Percentiles rank a stretch among this genome's conserved stretches.
Conservation (phyloP, 2,888 invertebrate species). For the Halictus quadricinctus region DNA sequence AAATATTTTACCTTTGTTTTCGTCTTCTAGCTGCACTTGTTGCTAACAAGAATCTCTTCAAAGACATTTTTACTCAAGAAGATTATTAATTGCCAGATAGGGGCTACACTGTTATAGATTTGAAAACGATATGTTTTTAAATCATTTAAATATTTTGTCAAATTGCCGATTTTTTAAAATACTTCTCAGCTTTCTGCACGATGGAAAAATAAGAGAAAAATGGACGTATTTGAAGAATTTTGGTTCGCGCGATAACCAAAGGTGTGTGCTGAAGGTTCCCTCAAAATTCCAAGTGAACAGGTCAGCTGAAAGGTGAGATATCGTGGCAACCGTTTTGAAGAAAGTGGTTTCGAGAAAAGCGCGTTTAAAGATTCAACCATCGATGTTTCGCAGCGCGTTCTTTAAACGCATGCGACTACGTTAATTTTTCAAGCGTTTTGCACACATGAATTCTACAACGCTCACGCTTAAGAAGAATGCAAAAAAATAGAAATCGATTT, state of each 20-base stretch:
- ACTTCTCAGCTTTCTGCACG: background rate
- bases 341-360: too few species aligned
- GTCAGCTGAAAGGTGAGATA: background rate
- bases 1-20: background rate
- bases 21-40: background rate
- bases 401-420: background rate
- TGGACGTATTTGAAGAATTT: background rate
- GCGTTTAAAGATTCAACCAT: too few species aligned
- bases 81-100: background rate
- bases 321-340: too few species aligned
- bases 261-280: background rate
- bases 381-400: background rate
- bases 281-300: background rate
- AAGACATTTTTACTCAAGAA: background rate
- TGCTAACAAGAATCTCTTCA: background rate
- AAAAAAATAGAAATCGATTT: background rate
- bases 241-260: background rate
- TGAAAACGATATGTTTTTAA: background rate
- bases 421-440: background rate
- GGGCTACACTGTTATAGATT: background rate
- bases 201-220: background rate
- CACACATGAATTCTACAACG: too few species aligned
- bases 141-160: background rate
- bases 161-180: background rate
- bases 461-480: too few species aligned